A percentile compares a stretch with the other conserved stretches of the same genome.
Evolutionary conservation across 2,113 vertebrate species (phyloP).

Genomic region (Bothrops jararaca): DNA sequence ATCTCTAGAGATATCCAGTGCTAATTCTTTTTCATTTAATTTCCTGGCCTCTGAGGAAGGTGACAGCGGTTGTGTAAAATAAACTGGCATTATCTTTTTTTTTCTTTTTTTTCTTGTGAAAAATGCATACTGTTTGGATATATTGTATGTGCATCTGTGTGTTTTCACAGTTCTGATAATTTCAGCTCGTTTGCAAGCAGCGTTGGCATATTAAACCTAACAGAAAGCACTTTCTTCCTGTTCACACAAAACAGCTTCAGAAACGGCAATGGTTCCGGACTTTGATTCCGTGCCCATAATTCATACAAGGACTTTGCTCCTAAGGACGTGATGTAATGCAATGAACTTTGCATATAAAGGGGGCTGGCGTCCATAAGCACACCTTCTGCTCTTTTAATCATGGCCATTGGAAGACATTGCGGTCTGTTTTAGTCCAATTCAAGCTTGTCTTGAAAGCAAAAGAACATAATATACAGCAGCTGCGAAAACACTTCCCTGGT

Average conservation of each 20-base stretch:
- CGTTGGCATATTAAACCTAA: constrained; percentile 35
- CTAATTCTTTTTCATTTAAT: constrained; percentile 14
- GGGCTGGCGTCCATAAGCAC: constrained; percentile 28
- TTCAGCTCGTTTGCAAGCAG: constrained; percentile 39
- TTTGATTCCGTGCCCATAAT: constrained; percentile 22
- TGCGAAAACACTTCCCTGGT: neutral
- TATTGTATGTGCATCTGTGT: neutral
- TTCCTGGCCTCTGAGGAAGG: neutral
- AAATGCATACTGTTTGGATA: neutral
- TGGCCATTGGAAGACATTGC: constrained; percentile 22
- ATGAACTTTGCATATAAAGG: constrained; percentile 42
- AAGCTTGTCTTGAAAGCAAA: constrained; percentile 24
- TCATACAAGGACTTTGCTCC: constrained; percentile 55
- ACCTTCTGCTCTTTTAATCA: constrained; percentile 31
- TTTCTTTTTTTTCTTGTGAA: neutral
- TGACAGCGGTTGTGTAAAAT: neutral
- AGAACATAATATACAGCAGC: neutral
- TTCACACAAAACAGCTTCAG: neutral
- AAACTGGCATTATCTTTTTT: neutral
- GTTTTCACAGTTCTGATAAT: neutral
- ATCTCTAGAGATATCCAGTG: neutral
- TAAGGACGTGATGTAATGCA: constrained; percentile 31
- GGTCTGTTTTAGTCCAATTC: constrained; percentile 27
- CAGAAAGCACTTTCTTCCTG: constrained; percentile 9
- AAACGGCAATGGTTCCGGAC: constrained; percentile 47